Conservation (phyloP, 2,888 invertebrate species). For the Serripes groenlandicus region DNA sequence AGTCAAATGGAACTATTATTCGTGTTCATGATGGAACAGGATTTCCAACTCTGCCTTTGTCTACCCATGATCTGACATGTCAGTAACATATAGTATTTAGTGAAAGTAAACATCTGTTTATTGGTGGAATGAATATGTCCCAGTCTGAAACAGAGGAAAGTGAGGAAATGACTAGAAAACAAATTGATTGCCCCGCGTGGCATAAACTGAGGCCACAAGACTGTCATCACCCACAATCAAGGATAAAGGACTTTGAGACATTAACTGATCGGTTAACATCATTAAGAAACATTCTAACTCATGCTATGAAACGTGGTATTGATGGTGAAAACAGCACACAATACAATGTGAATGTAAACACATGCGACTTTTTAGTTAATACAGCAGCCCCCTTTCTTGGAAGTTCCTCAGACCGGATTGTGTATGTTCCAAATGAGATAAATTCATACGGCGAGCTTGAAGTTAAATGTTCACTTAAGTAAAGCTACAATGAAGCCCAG, state of each 20-base stretch:
- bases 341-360: slow-evolving; percentile 11
- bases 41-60: slow-evolving; percentile 22
- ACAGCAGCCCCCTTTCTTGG: slow-evolving; percentile 7
- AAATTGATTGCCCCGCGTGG: slow-evolving; percentile 32
- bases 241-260: slow-evolving; percentile 25
- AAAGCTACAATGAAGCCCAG: slow-evolving; percentile 11
- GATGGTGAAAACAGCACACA: slow-evolving; percentile 20
- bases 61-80: slow-evolving; percentile 10
- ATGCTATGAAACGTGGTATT: slow-evolving; percentile 30
- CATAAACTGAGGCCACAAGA: slow-evolving; percentile 18
- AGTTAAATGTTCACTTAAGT: slow-evolving; percentile 30
- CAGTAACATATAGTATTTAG: neutral
- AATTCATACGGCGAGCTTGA: slow-evolving; percentile 18
- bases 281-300: neutral
- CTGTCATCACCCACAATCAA: neutral
- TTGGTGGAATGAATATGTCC: neutral
- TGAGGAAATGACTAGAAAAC: slow-evolving; percentile 21
- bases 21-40: slow-evolving; percentile 8
- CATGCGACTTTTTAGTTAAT: slow-evolving; percentile 8
- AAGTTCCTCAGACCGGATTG: slow-evolving; percentile 18
- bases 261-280: slow-evolving; percentile 23
- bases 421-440: slow-evolving; percentile 21
- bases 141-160: slow-evolving; percentile 4
- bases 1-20: slow-evolving; percentile 24
- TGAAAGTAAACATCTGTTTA: slow-evolving; percentile 25